A percentile compares a stretch with the other conserved stretches of the same genome.
phyloP scores from a whole-genome alignment of 2,113 vertebrate species.

The Verasper variegatus region DNA sequence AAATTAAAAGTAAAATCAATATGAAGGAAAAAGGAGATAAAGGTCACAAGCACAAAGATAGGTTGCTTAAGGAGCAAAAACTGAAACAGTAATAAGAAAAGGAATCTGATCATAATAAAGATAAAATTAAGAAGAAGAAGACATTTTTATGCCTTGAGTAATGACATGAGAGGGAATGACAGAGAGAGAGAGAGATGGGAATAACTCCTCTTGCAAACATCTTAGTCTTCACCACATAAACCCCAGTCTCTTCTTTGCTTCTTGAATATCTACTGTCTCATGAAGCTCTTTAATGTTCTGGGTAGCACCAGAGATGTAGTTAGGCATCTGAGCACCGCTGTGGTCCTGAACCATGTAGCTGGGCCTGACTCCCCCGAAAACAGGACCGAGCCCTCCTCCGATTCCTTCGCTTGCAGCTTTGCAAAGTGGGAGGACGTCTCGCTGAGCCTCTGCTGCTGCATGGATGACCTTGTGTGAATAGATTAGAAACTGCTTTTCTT shows the following conservation, averaged over 20 bases:
- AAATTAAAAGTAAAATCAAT: too few relatives aligned
- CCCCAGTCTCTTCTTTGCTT: constrained; percentile 82
- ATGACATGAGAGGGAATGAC: too few relatives aligned
- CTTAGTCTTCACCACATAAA: constrained; percentile 78
- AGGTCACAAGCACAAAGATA: too few relatives aligned
- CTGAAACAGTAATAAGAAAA: too few relatives aligned
- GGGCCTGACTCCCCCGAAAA: constrained; percentile 76
- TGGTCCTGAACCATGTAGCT: constrained; percentile 81
- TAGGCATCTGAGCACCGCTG: constrained; percentile 81
- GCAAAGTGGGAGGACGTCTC: constrained; percentile 83
- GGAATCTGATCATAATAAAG: too few relatives aligned
- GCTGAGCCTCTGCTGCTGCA: constrained; percentile 77
- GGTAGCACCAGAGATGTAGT: constrained; percentile 66
- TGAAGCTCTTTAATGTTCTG: constrained; percentile 77
- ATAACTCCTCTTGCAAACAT: too few relatives aligned
- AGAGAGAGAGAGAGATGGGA: too few relatives aligned
- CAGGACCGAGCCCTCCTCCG: constrained; percentile 68
- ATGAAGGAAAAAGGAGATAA: too few relatives aligned
- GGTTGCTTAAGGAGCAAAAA: too few relatives aligned
- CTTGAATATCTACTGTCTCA: constrained; percentile 72
- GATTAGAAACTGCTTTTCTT: constrained; percentile 87
- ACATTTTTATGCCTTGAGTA: too few relatives aligned
- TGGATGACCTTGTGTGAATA: constrained; percentile 88
- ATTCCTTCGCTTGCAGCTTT: constrained; percentile 80
- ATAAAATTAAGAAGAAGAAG: too few relatives aligned